These are phyloP conservation scores for Aphelenchoides fujianensis DNA, from an alignment of 1,140 invertebrate genomes.

Conservation along the genomic window DNA sequence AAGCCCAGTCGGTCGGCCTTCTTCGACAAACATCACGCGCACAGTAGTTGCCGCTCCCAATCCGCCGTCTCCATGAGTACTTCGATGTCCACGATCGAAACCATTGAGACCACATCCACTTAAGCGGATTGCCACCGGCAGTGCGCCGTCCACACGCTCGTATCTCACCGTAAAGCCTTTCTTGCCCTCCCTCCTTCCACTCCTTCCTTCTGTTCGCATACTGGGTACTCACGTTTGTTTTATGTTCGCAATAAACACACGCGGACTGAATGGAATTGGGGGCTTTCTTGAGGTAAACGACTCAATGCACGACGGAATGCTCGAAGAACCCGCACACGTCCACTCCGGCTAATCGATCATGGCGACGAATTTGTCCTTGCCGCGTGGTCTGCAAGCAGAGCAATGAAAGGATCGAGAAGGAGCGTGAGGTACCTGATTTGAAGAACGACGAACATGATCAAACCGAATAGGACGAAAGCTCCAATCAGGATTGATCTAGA, in stretches of 20 bases:
- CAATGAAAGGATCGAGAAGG: neutral
- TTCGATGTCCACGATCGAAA: slow-evolving; percentile 9
- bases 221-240: slow-evolving; percentile 1
- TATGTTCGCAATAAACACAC: neutral
- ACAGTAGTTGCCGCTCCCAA: slow-evolving; percentile 33
- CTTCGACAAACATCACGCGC: slow-evolving; percentile 52
- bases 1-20: slow-evolving; percentile 51
- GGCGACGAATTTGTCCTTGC: slow-evolving; percentile 13
- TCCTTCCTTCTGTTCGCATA: too few species aligned
- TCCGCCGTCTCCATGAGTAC: neutral
- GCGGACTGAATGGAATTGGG: neutral
- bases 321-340: neutral
- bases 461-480: slow-evolving; percentile 28
- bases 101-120: slow-evolving; percentile 1
- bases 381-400: neutral
- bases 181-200: neutral
- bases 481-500: slow-evolving; percentile 21
- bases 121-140: slow-evolving; percentile 4
- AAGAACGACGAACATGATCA: slow-evolving; percentile 33
- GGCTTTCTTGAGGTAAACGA: neutral
- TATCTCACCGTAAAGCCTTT: slow-evolving; percentile 5
- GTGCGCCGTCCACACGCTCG: neutral
- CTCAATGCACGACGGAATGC: neutral
- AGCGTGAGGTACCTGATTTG: slow-evolving; percentile 21
- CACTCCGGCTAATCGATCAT: neutral